A percentile compares a stretch with the other conserved stretches of the same genome.
These are phyloP conservation scores for Thymallus thymallus DNA, from an alignment of 2,113 vertebrate genomes.

Conservation along the genomic window DNA sequence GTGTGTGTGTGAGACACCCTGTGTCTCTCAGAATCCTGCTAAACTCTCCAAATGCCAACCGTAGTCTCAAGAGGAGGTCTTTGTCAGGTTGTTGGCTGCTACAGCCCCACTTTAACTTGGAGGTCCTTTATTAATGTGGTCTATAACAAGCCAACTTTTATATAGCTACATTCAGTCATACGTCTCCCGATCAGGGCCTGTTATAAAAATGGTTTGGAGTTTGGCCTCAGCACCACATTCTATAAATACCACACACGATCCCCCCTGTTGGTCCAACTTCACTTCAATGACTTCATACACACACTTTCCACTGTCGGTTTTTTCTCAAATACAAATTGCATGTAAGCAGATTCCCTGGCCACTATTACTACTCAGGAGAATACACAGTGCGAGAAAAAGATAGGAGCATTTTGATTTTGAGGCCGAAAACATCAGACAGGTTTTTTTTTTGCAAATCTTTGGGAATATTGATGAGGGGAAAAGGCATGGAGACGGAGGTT, in stretches of 20 bases:
- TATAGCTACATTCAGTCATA: slow-evolving; percentile 7
- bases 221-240: slow-evolving; percentile 32
- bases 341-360: slow-evolving; percentile 13
- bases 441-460: not conserved
- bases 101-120: slow-evolving; percentile 53
- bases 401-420: not conserved
- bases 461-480: slow-evolving; percentile 74
- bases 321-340: slow-evolving; percentile 26
- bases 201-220: slow-evolving; percentile 44
- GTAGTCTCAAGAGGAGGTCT: slow-evolving; percentile 56
- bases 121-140: slow-evolving; percentile 67
- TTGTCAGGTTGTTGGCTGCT: slow-evolving; percentile 58
- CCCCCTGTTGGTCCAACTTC: slow-evolving; percentile 9
- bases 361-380: not conserved
- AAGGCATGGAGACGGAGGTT: slow-evolving; percentile 34
- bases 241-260: slow-evolving; percentile 60
- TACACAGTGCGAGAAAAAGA: no score
- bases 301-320: slow-evolving; percentile 27
- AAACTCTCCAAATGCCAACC: slow-evolving; percentile 55
- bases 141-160: slow-evolving; percentile 34
- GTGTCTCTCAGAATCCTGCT: slow-evolving; percentile 10
- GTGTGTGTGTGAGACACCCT: slow-evolving; percentile 8
- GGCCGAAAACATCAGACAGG: not conserved
- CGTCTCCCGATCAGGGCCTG: slow-evolving; percentile 37
- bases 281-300: slow-evolving; percentile 47